phyloP scores from a whole-genome alignment of 2,888 invertebrate genomes.

The Drosophila kuntzei region DNA sequence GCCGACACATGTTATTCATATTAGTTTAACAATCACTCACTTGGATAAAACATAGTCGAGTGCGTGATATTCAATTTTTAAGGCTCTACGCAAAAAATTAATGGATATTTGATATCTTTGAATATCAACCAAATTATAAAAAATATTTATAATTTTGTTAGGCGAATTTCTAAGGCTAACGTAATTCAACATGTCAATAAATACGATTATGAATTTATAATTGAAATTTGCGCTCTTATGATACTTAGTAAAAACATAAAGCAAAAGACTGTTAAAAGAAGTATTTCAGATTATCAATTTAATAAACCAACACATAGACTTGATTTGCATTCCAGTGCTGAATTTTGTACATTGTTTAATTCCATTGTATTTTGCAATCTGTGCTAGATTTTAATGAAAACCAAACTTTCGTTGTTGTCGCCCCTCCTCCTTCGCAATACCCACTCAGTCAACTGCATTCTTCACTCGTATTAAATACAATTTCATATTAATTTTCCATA shows the following conservation, averaged over 20 bases:
- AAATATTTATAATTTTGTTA: neutral
- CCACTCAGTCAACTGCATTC: conserved; percentile 14
- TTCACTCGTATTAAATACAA: conserved; percentile 4
- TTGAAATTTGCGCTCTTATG: neutral
- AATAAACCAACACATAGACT: conserved; percentile 25
- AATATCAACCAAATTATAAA: neutral
- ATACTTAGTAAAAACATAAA: conserved; percentile 3
- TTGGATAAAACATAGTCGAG: too few species aligned
- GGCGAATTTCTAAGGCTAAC: neutral
- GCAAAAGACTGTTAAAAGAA: conserved; percentile 1
- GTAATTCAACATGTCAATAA: neutral
- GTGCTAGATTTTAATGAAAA: conserved; percentile 15
- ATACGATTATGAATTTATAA: neutral
- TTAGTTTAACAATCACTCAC: too few species aligned
- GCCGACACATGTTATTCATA: too few species aligned
- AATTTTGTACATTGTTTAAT: conserved; percentile 6
- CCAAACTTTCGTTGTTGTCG: neutral
- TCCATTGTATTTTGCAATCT: conserved; percentile 11
- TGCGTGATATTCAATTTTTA: too few species aligned
- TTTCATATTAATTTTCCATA: conserved; percentile 46
- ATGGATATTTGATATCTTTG: neutral
- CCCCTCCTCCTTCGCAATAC: neutral
- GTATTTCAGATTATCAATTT: conserved; percentile 14
- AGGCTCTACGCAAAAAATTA: too few species aligned
- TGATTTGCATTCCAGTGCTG: conserved; percentile 7